phyloP scores from a whole-genome alignment of 2,888 invertebrate genomes.

The Kuschelorhynchus macadamiae region DNA sequence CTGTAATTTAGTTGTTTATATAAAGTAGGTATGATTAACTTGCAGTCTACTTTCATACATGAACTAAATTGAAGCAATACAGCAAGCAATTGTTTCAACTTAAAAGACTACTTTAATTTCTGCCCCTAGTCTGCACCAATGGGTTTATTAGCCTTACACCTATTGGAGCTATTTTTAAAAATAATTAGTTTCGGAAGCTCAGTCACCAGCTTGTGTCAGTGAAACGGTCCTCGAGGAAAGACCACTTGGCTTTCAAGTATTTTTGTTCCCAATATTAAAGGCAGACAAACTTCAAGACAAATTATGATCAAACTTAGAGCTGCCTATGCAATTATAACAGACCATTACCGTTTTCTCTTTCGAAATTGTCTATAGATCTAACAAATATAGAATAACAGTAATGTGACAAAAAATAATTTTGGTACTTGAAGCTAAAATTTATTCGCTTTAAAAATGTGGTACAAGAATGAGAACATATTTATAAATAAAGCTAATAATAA shows the following conservation, averaged over 20 bases:
- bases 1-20: too few species aligned
- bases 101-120: too few species aligned
- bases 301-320: constrained; percentile 58
- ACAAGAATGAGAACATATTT: too few species aligned
- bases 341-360: constrained; percentile 41
- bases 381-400: too few species aligned
- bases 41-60: too few species aligned
- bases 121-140: neutral
- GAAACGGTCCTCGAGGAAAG: constrained; percentile 32
- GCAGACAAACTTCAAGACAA: constrained; percentile 55
- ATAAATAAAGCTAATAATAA: too few species aligned
- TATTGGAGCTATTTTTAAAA: constrained; percentile 60
- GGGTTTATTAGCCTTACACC: constrained; percentile 33
- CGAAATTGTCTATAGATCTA: neutral
- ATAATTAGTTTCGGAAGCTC: constrained; percentile 65
- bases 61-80: too few species aligned
- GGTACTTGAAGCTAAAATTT: too few species aligned
- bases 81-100: too few species aligned
- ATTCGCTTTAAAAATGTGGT: too few species aligned
- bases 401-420: too few species aligned
- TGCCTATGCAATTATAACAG: constrained; percentile 53
- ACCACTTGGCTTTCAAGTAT: constrained; percentile 35
- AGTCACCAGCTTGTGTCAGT: constrained; percentile 43
- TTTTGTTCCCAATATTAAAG: constrained; percentile 36
- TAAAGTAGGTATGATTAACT: too few species aligned